These are phyloP conservation scores for Okamejei kenojei DNA, from an alignment of 2,797 vertebrate genomes.

Conservation along the genomic window DNA sequence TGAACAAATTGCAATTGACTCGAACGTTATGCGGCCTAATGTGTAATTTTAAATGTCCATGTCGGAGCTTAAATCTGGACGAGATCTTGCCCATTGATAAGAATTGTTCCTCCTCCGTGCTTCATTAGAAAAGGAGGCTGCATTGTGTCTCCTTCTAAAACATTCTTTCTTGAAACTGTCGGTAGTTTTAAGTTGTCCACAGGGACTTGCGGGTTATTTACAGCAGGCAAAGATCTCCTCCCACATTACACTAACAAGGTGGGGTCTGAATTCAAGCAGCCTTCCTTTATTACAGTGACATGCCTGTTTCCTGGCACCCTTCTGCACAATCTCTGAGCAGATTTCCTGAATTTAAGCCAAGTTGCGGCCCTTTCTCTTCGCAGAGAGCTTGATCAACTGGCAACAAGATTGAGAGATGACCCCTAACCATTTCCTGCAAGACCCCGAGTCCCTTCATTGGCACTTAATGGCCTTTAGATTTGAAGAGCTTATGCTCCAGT, in stretches of 20 bases:
- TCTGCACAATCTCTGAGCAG: slow-evolving; percentile 12
- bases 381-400: background rate
- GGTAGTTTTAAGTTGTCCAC: background rate
- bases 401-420: slow-evolving; percentile 17
- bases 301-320: background rate
- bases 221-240: background rate
- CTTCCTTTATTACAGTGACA: background rate
- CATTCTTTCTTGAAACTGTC: background rate
- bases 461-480: slow-evolving; percentile 9
- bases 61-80: slow-evolving; percentile 3
- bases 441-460: background rate
- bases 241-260: background rate
- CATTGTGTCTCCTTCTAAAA: background rate
- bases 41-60: slow-evolving; percentile 1
- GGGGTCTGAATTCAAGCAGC: slow-evolving; percentile 9
- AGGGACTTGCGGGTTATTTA: background rate
- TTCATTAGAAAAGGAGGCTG: background rate
- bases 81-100: slow-evolving; percentile 7
- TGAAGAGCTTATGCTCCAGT: background rate
- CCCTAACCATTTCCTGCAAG: background rate
- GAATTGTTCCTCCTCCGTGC: background rate
- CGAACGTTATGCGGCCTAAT: slow-evolving; percentile 23
- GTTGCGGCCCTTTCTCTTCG: background rate
- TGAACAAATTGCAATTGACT: slow-evolving; percentile 14
- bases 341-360: slow-evolving; percentile 21